Percentiles rank a stretch among this genome's conserved stretches.
Conservation (phyloP, 2,113 vertebrate species). For the Oceanodroma tethys region DNA sequence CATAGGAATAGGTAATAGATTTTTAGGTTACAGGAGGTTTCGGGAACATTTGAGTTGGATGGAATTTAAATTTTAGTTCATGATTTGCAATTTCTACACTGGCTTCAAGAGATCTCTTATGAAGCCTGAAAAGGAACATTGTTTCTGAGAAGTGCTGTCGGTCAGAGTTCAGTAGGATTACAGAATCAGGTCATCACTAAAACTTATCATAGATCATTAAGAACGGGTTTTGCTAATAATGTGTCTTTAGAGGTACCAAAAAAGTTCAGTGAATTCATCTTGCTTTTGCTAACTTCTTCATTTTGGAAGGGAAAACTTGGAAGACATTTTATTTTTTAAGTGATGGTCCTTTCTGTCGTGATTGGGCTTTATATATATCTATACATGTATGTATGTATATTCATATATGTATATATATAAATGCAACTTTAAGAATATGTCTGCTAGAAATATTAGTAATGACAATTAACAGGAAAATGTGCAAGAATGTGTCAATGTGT, state of each 20-base stretch:
- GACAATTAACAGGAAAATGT: neutral
- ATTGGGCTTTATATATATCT: neutral
- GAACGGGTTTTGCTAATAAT: neutral
- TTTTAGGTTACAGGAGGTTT: neutral
- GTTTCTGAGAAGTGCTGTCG: neutral
- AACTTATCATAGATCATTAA: neutral
- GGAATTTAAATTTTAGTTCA: neutral
- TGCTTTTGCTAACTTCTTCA: neutral
- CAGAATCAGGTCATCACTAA: neutral
- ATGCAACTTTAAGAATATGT: neutral
- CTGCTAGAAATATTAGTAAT: neutral
- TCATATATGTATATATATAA: fast-evolving
- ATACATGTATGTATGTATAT: neutral
- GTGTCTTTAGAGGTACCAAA: neutral
- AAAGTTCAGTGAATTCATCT: neutral
- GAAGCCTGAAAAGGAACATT: neutral
- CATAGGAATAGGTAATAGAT: neutral
- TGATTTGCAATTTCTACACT: neutral
- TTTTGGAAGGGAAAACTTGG: neutral
- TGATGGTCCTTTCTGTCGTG: fast-evolving
- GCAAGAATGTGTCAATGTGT: neutral
- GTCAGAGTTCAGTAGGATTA: neutral
- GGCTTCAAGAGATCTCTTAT: neutral
- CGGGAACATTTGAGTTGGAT: neutral
- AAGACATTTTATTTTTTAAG: neutral